A percentile compares a stretch with the other conserved stretches of the same genome.
phyloP scores from a whole-genome alignment of 2,113 vertebrate genomes.

The Tyto alba region DNA sequence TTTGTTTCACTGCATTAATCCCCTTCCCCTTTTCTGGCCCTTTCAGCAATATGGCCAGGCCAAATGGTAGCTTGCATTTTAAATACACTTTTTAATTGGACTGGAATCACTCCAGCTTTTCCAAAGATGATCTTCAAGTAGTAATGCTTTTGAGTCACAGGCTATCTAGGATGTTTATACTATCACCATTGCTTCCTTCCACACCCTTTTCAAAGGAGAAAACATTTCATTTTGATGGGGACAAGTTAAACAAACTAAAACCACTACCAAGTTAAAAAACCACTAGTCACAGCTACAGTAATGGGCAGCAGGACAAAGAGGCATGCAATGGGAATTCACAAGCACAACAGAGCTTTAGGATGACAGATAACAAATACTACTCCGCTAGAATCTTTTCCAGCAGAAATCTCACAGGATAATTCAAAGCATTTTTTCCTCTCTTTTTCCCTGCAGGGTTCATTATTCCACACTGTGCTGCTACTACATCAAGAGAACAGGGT shows the following conservation, averaged over 20 bases:
- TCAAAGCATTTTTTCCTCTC: not conserved
- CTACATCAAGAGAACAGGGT: not conserved
- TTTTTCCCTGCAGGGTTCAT: constrained; percentile 47
- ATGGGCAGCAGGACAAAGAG: not conserved
- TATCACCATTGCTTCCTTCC: not conserved
- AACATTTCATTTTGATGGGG: not conserved
- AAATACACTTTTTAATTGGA: not conserved
- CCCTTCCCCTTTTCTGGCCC: not conserved
- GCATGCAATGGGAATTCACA: not conserved
- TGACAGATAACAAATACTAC: constrained; percentile 17
- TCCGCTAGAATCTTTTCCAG: not conserved
- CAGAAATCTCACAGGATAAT: constrained; percentile 5
- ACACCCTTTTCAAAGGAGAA: not conserved
- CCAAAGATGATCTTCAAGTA: not conserved
- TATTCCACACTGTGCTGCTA: not conserved
- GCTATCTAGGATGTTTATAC: not conserved
- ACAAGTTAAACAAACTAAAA: not conserved
- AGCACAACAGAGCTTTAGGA: not conserved
- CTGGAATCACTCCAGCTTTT: not conserved
- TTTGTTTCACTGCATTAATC: not conserved
- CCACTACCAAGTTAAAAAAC: not conserved
- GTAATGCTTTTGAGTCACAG: not conserved
- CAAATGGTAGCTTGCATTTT: not conserved
- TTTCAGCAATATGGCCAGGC: not conserved
- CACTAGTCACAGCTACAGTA: not conserved